Base-by-base conservation (phyloP, 2,888 invertebrate species). In the Eupithecia exiguata region DNA sequence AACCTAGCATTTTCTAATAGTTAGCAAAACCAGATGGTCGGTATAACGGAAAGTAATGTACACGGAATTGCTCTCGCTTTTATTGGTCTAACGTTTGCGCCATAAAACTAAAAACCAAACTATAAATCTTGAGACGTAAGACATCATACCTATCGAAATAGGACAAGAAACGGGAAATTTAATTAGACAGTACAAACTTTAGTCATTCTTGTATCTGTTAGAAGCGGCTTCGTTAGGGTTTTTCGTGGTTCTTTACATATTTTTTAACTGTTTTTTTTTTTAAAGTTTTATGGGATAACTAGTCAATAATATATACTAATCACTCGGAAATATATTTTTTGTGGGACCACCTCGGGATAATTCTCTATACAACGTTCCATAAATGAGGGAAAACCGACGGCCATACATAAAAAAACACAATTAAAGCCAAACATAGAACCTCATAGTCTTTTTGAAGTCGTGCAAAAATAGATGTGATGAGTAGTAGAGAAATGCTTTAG, bases 31-130 rank as follows among this genome's bases (percentile, higher is more conserved):
- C 77, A 74, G 76, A 72, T 76, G 77, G 72, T 71, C 68, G 46
- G 68, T 75, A 70, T 74, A 74, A 74, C 74, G 61, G 69, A 63
- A 53, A 35, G 69, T 72, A 53, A n/a, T 69, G 74, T 68, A 76
- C 79, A 80, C 49, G 70, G 69, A 77, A 77, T 77, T 40, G 75
- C 75, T 79, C 70, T 78, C 66, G 74, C 68, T 76, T 79, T 75
- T 77, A 80, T 75, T 75, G 72, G 69, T 53, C 43, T 61, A 63
- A 58, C 62, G 74, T 46, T 58, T 68, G 66, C 62, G 74, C 53
- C 70, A 71, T 77, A 74, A 78, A 77, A 76, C 74, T 74, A 76
- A 77, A 77, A 71, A 61, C 65, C 46, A 49, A 69, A 65, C 75
- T 62, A 71, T 76, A 75, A 77, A 71, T 71, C 40, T 53, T 16